phyloP scores from a whole-genome alignment of 1,140 invertebrate genomes.

The Pomacea maculata region DNA sequence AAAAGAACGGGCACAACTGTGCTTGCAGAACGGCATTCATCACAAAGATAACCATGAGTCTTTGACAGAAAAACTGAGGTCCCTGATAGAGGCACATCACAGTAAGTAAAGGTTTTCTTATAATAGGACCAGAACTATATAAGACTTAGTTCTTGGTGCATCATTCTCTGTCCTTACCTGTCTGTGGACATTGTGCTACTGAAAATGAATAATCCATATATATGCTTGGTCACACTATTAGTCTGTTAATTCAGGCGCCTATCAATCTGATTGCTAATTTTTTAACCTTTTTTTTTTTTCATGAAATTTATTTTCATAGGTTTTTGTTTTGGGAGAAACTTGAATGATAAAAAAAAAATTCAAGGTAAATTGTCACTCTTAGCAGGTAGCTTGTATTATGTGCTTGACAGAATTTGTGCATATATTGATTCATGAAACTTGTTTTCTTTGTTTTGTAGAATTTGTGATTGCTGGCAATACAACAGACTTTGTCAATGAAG shows the following conservation, averaged over 20 bases:
- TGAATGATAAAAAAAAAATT: background rate
- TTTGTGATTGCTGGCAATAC: constrained; percentile 81
- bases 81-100: constrained; percentile 42
- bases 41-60: constrained; percentile 20
- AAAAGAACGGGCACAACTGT: constrained; percentile 74
- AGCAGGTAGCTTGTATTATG: background rate
- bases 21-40: constrained; percentile 73
- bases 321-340: background rate
- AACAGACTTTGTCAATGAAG: constrained; percentile 86
- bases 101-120: constrained; percentile 44
- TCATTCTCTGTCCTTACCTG: background rate
- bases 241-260: background rate
- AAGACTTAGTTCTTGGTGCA: too few species aligned
- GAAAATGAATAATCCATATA: background rate
- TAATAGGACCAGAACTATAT: too few species aligned
- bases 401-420: too few species aligned
- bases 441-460: constrained; percentile 67
- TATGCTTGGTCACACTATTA: background rate
- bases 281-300: background rate
- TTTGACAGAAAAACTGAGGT: constrained; percentile 40
- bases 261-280: background rate
- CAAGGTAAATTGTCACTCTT: background rate
- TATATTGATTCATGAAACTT: background rate
- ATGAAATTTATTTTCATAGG: background rate
- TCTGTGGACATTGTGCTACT: background rate